Percentiles rank a stretch among this genome's conserved stretches.
These are phyloP conservation scores for Meta bourneti DNA, from an alignment of 2,888 invertebrate species.

Conservation along the genomic window DNA sequence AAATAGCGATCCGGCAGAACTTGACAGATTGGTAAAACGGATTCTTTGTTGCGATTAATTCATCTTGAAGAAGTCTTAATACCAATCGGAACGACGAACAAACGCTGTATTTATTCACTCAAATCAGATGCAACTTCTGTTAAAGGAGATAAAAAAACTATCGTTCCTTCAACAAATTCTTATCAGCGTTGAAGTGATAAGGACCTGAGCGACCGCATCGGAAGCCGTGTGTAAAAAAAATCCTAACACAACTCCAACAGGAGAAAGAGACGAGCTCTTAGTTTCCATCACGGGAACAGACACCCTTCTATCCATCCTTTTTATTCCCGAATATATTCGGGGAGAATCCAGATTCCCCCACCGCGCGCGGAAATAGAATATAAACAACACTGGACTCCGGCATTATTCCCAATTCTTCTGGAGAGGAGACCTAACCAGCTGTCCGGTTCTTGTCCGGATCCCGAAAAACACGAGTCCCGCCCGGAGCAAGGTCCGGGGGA, in stretches of 20 bases:
- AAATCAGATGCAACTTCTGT: too few species aligned
- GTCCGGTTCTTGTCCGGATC: constrained; percentile 56
- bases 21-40: too few species aligned
- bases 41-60: too few species aligned
- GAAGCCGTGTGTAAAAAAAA: not conserved
- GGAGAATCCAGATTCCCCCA: not conserved
- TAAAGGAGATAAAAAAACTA: not conserved
- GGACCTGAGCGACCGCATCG: not conserved
- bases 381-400: constrained; percentile 45
- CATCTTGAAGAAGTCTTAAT: too few species aligned
- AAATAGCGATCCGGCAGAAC: too few species aligned
- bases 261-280: not conserved
- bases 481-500: constrained; percentile 41
- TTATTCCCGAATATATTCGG: not conserved
- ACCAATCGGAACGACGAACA: too few species aligned
- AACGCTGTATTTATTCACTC: too few species aligned
- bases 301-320: not conserved
- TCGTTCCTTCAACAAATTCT: constrained; percentile 56
- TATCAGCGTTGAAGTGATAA: constrained; percentile 18
- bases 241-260: not conserved
- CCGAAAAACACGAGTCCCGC: constrained; percentile 35
- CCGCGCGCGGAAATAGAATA: constrained; percentile 59
- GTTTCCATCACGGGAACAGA: not conserved
- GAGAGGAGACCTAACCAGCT: constrained; percentile 54
- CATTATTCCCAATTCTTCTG: constrained; percentile 17